Evolutionary conservation across 2,888 invertebrate species (phyloP), one percentile per base, ranked within the genome.

Genomic region (Microdon myrmicae): DNA sequence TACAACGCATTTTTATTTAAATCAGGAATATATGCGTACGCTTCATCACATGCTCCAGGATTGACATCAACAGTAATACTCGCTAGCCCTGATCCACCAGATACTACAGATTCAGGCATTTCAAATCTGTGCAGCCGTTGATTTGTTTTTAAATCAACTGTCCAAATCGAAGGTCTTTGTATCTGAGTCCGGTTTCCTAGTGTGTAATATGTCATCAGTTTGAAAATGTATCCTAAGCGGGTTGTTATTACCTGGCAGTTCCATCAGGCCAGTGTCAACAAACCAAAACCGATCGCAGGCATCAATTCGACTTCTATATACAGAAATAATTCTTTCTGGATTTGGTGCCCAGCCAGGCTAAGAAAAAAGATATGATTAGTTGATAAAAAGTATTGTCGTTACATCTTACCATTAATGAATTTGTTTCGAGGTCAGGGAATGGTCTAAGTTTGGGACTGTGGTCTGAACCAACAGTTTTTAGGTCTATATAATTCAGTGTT

Each of bases 281-380:
- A 89, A 87, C 92, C 92, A 92, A 1, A 92, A 80, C 3, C 91
- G 79, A 29, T 87, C 85, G 69, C 91, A 92, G 1, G 58, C 71
- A 73, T 92, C 92, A 0, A 87, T 84, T 7, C 84, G 82, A 0
- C 89, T 84, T 29, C 92, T 81, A 74, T 90, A 90, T 2, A 90
- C 87, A 0, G 87, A 90, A 1, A 87, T 83, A 7, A 90, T 72
- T 25, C 73, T 71, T 13, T 71, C 66, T 0, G 54, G 3, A 35
- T 71, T 68, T 10, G 70, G 45, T 48, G 67, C 28, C 3, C 53
- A 48, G 10, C 45, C 13, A 7, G 49, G 13, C 70, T 19, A 20
- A n/a, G 22, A 7, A 10, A n/a, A 17, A 16, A 23, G 12, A 17
- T 20, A 31, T 10, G 26, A 16, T 16, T 39, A 38, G 58, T 38